phyloP scores from a whole-genome alignment of 2,797 vertebrate species.

The Enteromius viviparus region DNA sequence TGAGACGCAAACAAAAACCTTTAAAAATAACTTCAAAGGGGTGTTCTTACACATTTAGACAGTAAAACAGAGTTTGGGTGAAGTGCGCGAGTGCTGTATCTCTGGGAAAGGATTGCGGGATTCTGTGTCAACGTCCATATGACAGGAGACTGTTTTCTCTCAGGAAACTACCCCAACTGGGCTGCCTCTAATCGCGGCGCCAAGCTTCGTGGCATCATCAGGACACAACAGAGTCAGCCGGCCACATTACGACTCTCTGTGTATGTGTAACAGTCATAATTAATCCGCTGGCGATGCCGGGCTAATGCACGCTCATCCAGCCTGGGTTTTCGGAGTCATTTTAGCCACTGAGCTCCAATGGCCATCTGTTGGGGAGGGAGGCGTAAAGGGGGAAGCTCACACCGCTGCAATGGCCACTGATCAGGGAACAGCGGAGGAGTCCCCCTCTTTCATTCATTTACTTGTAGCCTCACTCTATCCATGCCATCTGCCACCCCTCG shows the following conservation, averaged over 20 bases:
- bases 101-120: background rate
- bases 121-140: conserved; percentile 16
- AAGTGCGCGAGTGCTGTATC: background rate
- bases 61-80: background rate
- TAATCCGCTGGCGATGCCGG: conserved; percentile 49
- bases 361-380: conserved; percentile 59
- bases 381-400: conserved; percentile 23
- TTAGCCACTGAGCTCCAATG: conserved; percentile 39
- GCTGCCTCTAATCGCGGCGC: conserved; percentile 26
- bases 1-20: background rate
- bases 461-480: conserved; percentile 55
- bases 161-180: background rate
- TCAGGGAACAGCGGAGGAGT: conserved; percentile 52
- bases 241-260: conserved; percentile 33
- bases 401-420: conserved; percentile 20
- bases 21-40: conserved; percentile 9
- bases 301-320: conserved; percentile 49
- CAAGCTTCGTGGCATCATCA: conserved; percentile 30
- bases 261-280: conserved; percentile 52
- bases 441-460: conserved; percentile 66
- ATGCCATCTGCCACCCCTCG: conserved; percentile 90
- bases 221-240: conserved; percentile 32
- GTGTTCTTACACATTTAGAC: background rate
- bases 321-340: conserved; percentile 51
- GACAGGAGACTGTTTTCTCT: conserved; percentile 18